A percentile compares a stretch with the other conserved stretches of the same genome.
These are phyloP conservation scores for Neria commutata DNA, from an alignment of 2,888 invertebrate genomes.

Conservation along the genomic window DNA sequence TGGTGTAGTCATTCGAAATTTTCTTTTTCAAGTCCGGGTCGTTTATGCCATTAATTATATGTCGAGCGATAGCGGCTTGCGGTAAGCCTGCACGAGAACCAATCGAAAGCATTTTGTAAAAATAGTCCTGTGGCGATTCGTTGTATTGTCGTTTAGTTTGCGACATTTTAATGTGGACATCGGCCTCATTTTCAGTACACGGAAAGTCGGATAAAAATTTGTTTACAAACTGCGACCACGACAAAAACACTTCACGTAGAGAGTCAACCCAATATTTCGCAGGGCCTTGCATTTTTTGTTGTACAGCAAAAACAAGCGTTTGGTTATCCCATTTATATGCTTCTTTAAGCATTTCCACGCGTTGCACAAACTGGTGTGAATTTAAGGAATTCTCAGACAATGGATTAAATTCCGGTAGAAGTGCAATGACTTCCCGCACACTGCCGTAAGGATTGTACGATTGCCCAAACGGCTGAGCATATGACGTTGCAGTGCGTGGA, in stretches of 20 bases:
- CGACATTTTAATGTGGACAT: constrained; percentile 22
- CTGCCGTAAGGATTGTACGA: constrained; percentile 1
- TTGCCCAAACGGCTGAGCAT: too few species aligned
- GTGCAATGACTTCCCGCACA: neutral
- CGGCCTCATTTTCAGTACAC: constrained; percentile 18
- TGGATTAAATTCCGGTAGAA: constrained; percentile 18
- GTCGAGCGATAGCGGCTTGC: constrained; percentile 11
- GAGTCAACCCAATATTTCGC: constrained; percentile 24
- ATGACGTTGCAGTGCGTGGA: too few species aligned
- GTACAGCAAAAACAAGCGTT: constrained; percentile 12
- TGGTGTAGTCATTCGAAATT: constrained; percentile 14
- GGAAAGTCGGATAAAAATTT: constrained; percentile 18
- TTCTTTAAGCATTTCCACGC: constrained; percentile 3
- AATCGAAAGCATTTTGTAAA: constrained; percentile 20
- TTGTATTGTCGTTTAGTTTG: constrained; percentile 14
- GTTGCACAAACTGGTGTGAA: constrained; percentile 11
- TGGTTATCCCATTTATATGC: constrained; percentile 17
- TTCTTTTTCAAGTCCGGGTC: constrained; percentile 14
- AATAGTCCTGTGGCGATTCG: constrained; percentile 19
- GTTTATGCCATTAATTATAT: constrained; percentile 22
- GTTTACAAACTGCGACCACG: constrained; percentile 15
- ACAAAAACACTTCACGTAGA: neutral
- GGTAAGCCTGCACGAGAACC: constrained; percentile 12
- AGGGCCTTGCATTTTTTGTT: constrained; percentile 12
- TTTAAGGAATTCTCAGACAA: constrained; percentile 4